A percentile compares a stretch with the other conserved stretches of the same genome.
phyloP scores from a whole-genome alignment of 2,113 vertebrate genomes.

The Xenus cinereus region DNA sequence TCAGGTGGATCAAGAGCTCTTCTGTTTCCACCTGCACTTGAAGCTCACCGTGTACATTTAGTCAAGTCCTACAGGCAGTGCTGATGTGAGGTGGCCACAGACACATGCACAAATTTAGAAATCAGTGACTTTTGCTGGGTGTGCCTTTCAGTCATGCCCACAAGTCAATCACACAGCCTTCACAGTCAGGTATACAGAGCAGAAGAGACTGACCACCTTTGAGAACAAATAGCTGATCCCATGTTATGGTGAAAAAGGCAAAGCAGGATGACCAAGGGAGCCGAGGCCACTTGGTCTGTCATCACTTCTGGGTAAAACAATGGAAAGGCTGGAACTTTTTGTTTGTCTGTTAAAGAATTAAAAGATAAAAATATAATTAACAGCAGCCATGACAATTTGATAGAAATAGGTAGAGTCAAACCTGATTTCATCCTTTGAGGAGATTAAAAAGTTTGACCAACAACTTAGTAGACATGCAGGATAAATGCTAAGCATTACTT shows the following conservation, averaged over 20 bases:
- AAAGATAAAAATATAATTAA: constrained; percentile 26
- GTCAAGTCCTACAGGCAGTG: not conserved
- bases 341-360: constrained; percentile 44
- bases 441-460: not conserved
- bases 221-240: constrained; percentile 18
- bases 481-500: not conserved
- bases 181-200: not conserved
- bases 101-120: not conserved
- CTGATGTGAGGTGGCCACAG: not conserved
- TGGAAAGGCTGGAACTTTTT: not conserved
- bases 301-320: constrained; percentile 24
- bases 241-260: not conserved
- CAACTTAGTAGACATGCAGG: not conserved
- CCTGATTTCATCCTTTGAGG: not conserved
- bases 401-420: fast-evolving
- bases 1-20: not conserved
- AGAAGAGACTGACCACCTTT: constrained; percentile 7
- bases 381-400: not conserved
- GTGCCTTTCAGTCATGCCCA: not conserved
- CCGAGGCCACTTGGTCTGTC: constrained; percentile 20
- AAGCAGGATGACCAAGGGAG: constrained; percentile 23
- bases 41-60: not conserved
- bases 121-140: not conserved
- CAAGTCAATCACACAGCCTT: not conserved
- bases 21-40: not conserved